Evolutionary conservation across 1,140 invertebrate species (phyloP).

Genomic region (Archivesica marissinica): DNA sequence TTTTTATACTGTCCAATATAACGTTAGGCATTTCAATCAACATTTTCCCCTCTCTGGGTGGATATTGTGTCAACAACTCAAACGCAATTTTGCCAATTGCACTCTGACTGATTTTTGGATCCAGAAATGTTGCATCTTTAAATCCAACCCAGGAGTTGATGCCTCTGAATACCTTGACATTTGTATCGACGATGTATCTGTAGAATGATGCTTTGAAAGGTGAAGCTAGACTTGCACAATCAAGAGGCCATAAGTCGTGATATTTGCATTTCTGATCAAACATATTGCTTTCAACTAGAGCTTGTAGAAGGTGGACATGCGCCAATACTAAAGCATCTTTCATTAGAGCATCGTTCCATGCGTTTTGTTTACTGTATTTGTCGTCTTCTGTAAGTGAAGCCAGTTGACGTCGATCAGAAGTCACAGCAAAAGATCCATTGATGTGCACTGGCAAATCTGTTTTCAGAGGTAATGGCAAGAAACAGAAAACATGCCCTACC

Average conservation of each 20-base stretch:
- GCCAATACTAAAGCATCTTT: conserved; percentile 35
- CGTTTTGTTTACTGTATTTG: conserved; percentile 27
- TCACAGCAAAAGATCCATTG: conserved; percentile 73
- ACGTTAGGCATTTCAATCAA: conserved; percentile 16
- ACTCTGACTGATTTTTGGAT: background rate
- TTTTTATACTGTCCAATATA: conserved; percentile 3
- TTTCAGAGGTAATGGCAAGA: conserved; percentile 72
- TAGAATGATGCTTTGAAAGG: conserved; percentile 1
- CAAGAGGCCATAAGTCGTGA: background rate
- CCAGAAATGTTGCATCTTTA: conserved; percentile 11
- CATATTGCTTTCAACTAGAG: background rate
- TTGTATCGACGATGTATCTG: background rate
- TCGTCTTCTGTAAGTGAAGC: conserved; percentile 64
- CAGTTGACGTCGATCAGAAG: conserved; percentile 68
- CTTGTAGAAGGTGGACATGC: conserved; percentile 30
- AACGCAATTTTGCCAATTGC: background rate
- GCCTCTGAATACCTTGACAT: conserved; percentile 1
- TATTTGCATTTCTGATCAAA: background rate
- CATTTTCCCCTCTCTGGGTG: background rate
- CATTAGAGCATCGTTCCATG: conserved; percentile 37
- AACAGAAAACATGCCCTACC: conserved; percentile 68
- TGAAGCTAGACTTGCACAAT: background rate
- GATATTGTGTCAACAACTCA: background rate
- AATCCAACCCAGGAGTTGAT: background rate
- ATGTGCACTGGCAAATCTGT: conserved; percentile 70